These are phyloP conservation scores for Thysanoteuthis rhombus DNA, from an alignment of 2,888 invertebrate genomes.

Conservation along the genomic window DNA sequence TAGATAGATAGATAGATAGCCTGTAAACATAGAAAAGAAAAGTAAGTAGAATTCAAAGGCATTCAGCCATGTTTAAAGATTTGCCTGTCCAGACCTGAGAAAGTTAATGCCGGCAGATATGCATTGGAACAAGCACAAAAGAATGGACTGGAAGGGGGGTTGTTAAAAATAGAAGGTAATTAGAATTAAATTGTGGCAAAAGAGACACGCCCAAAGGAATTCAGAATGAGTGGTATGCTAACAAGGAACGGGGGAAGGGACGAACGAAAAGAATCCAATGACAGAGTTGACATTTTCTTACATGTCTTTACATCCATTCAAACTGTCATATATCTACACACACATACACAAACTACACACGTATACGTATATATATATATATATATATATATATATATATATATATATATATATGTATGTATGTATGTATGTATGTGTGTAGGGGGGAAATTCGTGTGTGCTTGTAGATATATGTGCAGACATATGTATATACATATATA, in stretches of 20 bases:
- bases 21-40: not conserved
- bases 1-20: not conserved
- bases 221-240: not conserved
- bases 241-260: not conserved
- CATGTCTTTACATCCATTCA: no score
- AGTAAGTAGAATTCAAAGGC: not conserved
- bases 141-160: not conserved
- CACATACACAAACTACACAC: not conserved
- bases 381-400: not conserved
- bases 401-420: no score
- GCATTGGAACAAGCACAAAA: not conserved
- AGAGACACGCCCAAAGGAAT: not conserved
- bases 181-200: not conserved
- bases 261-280: no score
- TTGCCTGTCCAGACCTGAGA: not conserved
- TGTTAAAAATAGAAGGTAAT: not conserved
- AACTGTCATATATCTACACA: no score
- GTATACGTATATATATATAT: not conserved
- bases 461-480: accelerated
- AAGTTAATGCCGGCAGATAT: not conserved
- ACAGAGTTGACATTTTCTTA: no score
- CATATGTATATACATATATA: not conserved
- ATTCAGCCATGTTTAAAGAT: not conserved
- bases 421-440: no score
- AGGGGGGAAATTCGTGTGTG: no score